Percentiles rank a stretch among this genome's conserved stretches.
phyloP scores from a whole-genome alignment of 2,797 vertebrate species.

The Myotis vivesi region DNA sequence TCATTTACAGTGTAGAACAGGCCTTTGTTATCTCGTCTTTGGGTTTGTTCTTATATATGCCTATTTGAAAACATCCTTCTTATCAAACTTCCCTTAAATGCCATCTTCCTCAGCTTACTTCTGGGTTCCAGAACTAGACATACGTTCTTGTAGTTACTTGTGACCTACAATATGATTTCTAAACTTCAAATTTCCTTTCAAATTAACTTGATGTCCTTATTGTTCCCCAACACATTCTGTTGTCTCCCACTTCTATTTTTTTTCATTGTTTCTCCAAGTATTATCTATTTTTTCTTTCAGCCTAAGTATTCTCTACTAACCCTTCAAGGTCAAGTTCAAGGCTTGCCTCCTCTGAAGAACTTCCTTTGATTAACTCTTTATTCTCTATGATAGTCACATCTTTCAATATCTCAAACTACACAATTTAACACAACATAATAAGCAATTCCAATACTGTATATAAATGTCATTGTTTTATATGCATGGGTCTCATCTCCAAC shows the following conservation, averaged over 20 bases:
- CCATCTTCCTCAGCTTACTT: not conserved
- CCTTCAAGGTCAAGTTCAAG: conserved; percentile 24
- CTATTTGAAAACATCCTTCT: not conserved
- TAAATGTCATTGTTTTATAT: not conserved
- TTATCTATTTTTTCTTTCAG: not conserved
- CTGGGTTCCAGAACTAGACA: not conserved
- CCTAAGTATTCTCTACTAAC: not conserved
- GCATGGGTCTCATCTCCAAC: not conserved
- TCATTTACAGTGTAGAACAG: not conserved
- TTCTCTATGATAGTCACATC: not conserved
- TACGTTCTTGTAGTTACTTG: not conserved
- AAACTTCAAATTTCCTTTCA: conserved; percentile 21
- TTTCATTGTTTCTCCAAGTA: not conserved
- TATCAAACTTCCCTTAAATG: not conserved
- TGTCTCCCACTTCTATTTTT: not conserved
- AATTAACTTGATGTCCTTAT: not conserved
- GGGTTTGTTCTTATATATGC: not conserved
- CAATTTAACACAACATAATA: not conserved
- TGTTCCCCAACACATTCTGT: not conserved
- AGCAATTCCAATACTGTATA: not conserved
- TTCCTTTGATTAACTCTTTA: not conserved
- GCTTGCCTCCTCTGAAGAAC: not conserved
- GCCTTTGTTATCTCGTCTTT: not conserved
- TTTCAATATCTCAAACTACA: not conserved
- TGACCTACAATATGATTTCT: not conserved